Conservation (phyloP, 1,140 invertebrate genomes). For the Nasonia giraulti region DNA sequence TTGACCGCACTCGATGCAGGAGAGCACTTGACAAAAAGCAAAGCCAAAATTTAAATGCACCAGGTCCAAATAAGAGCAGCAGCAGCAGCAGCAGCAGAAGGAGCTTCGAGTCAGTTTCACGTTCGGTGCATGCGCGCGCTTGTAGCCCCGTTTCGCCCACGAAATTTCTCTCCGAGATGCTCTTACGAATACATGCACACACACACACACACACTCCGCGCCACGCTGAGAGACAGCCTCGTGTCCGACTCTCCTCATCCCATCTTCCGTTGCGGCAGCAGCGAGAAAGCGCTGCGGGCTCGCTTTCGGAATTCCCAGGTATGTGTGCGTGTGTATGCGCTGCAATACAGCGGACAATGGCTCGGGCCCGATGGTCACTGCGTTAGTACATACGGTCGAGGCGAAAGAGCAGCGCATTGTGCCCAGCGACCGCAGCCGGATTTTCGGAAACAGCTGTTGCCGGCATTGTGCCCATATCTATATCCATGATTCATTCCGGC, state of each 20-base stretch:
- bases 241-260: conserved; percentile 20
- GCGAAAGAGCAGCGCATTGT: background rate
- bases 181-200: background rate
- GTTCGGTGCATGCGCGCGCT: background rate
- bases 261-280: background rate
- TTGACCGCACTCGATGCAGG: background rate
- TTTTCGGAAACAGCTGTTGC: background rate
- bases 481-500: background rate
- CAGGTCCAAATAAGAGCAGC: conserved; percentile 20
- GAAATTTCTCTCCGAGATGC: conserved; percentile 28
- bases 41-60: conserved; percentile 4
- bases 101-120: background rate
- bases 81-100: background rate
- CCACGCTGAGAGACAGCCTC: background rate
- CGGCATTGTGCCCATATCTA: background rate
- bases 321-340: background rate
- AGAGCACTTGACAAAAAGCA: background rate
- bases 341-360: no score
- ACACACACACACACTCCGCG: background rate
- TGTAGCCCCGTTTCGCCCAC: conserved; percentile 12
- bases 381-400: background rate
- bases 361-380: background rate
- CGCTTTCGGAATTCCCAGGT: conserved; percentile 11
- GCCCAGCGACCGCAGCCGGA: background rate
- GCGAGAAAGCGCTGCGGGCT: background rate